These are phyloP conservation scores for Chaenodraco wilsoni DNA, from an alignment of 2,797 vertebrate genomes.

Conservation along the genomic window DNA sequence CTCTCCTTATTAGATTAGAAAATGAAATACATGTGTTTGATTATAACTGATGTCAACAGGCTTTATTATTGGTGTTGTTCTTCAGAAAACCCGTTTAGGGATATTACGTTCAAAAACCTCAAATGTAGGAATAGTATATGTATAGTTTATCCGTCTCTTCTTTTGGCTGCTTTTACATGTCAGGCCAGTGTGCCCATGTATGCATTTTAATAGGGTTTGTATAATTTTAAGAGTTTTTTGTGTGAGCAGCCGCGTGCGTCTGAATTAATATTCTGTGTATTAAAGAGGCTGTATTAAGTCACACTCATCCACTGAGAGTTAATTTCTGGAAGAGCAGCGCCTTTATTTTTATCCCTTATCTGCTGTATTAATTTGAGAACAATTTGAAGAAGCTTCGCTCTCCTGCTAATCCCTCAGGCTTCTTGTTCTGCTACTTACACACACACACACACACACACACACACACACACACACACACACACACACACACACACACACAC, in stretches of 20 bases:
- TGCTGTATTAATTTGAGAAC: constrained; percentile 42
- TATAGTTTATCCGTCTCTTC: neutral
- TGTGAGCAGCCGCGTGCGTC: neutral
- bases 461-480: neutral
- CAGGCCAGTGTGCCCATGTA: neutral
- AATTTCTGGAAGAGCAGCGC: constrained; percentile 11
- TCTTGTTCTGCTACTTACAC: neutral
- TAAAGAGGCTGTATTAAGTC: constrained; percentile 15
- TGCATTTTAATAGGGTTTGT: neutral
- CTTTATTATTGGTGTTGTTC: neutral
- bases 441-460: neutral
- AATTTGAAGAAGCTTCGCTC: constrained; percentile 18
- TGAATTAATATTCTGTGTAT: constrained; percentile 11
- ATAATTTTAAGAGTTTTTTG: neutral
- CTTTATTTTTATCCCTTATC: constrained; percentile 54
- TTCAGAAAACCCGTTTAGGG: neutral
- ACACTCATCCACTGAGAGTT: constrained; percentile 24
- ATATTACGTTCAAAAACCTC: neutral
- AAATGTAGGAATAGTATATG: neutral
- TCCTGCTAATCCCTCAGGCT: constrained; percentile 35
- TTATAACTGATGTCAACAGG: too few species aligned
- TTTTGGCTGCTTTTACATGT: neutral
- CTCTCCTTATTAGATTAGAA: too few species aligned
- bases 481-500: neutral
- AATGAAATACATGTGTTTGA: too few species aligned